These are phyloP conservation scores for Otolemur garnettii DNA, from an alignment of 2,113 vertebrate genomes.

Conservation along the genomic window DNA sequence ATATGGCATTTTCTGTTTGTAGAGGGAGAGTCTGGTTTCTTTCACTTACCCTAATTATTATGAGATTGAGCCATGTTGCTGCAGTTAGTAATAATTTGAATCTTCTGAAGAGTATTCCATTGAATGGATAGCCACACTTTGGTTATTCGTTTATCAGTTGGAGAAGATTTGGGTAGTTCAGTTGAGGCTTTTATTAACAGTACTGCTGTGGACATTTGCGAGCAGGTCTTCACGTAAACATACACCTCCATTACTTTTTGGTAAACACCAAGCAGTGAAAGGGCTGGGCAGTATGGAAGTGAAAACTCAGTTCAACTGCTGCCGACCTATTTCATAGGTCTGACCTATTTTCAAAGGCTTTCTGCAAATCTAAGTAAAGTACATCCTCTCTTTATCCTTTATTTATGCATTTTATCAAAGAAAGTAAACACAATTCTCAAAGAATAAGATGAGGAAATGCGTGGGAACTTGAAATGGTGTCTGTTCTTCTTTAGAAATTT, in stretches of 20 bases:
- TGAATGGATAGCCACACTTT: background rate
- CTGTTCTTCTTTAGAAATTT: background rate
- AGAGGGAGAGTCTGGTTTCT: slow-evolving; percentile 16
- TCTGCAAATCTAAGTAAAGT: background rate
- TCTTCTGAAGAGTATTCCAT: background rate
- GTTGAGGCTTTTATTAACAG: background rate
- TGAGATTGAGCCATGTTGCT: background rate
- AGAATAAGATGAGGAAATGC: slow-evolving; percentile 36
- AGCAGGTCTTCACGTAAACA: background rate
- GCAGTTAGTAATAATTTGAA: background rate
- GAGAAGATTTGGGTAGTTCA: background rate
- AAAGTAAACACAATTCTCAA: background rate
- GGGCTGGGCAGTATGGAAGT: background rate
- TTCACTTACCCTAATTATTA: slow-evolving; percentile 16
- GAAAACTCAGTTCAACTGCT: background rate
- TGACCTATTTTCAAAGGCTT: background rate
- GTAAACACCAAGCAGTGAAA: background rate
- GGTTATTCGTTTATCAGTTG: background rate
- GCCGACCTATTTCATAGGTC: background rate
- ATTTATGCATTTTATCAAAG: background rate
- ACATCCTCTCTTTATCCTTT: background rate
- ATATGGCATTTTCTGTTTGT: background rate
- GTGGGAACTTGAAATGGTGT: background rate
- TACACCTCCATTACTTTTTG: background rate
- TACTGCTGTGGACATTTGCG: background rate